phyloP scores from a whole-genome alignment of 1,140 invertebrate species.

The Lepidurus apus region DNA sequence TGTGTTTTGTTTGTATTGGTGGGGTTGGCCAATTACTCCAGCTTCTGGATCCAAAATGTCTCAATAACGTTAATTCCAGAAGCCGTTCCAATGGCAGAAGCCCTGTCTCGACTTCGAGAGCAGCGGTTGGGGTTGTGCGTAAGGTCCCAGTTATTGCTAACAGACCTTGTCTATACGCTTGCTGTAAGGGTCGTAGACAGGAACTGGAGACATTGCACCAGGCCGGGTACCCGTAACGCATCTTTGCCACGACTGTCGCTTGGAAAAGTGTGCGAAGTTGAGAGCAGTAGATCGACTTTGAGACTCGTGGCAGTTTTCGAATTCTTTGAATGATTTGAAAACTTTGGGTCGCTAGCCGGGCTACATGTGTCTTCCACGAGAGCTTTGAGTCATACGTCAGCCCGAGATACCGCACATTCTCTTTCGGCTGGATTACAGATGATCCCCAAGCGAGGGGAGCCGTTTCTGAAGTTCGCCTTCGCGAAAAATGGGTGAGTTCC shows the following conservation, averaged over 20 bases:
- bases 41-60: background rate
- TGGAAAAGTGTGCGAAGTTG: background rate
- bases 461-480: too few species aligned
- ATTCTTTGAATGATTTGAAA: too few species aligned
- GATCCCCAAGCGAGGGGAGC: too few species aligned
- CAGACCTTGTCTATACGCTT: background rate
- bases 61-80: background rate
- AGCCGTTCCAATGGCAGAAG: background rate
- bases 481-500: too few species aligned
- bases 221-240: background rate
- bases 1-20: background rate
- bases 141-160: background rate
- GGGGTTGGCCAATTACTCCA: background rate
- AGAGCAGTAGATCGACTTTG: background rate
- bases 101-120: background rate
- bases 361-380: too few species aligned
- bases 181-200: background rate
- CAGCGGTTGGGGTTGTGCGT: background rate
- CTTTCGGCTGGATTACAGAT: too few species aligned
- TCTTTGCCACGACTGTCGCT: background rate
- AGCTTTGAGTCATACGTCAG: too few species aligned
- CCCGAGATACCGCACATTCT: too few species aligned
- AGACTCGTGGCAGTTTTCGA: too few species aligned
- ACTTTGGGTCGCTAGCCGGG: too few species aligned
- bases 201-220: background rate